A percentile compares a stretch with the other conserved stretches of the same genome.
phyloP scores from a whole-genome alignment of 53 echinoderm and acorn worm genomes.

The Henricia sp. region DNA sequence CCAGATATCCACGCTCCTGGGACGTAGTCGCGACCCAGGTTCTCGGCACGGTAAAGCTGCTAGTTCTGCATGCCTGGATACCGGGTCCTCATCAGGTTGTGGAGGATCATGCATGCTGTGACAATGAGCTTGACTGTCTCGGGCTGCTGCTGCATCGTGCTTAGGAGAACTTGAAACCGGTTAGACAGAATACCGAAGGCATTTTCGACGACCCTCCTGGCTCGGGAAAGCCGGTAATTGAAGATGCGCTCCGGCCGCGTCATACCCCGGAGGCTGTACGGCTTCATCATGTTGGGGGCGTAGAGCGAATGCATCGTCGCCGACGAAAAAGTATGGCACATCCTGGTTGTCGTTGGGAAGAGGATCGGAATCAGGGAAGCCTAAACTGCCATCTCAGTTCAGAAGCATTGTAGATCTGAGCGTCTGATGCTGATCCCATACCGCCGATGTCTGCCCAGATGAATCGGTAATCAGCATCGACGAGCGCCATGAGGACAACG shows the following conservation, averaged over 20 bases:
- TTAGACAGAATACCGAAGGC: constrained; percentile 48
- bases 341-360: constrained; percentile 43
- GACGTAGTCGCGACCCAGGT: not conserved
- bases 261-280: constrained; percentile 8
- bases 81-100: constrained; percentile 50
- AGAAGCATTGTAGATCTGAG: no score
- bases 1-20: not conserved
- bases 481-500: constrained; percentile 54
- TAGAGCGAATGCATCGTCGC: constrained; percentile 53
- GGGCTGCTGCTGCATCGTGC: constrained; percentile 42
- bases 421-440: no score
- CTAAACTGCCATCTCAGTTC: constrained; percentile 30
- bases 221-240: constrained; percentile 56
- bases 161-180: constrained; percentile 52
- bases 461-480: constrained; percentile 62
- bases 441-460: no score
- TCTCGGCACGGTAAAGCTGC: constrained; percentile 14
- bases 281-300: constrained; percentile 48
- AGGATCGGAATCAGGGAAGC: constrained; percentile 53
- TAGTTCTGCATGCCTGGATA: constrained; percentile 16
- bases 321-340: constrained; percentile 35
- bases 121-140: constrained; percentile 23
- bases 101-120: constrained; percentile 33
- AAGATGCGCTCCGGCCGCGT: constrained; percentile 2
- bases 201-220: constrained; percentile 27